A percentile compares a stretch with the other conserved stretches of the same genome.
These are phyloP conservation scores for Poecilobothrus nobilitatus DNA, from an alignment of 2,888 invertebrate species.

Conservation along the genomic window DNA sequence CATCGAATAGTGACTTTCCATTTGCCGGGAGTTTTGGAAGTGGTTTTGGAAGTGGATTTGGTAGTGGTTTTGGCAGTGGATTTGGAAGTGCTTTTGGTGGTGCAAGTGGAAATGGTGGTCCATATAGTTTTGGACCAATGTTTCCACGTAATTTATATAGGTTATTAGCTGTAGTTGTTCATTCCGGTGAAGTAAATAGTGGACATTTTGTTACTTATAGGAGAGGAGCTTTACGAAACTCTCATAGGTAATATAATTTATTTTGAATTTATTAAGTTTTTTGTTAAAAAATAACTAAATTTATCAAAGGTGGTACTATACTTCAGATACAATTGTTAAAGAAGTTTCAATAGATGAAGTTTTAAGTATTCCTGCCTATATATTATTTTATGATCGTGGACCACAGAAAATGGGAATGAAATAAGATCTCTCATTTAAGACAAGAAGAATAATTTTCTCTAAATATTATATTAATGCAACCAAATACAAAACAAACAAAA, in stretches of 20 bases:
- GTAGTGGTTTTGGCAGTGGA: neutral
- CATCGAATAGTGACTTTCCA: constrained; percentile 31
- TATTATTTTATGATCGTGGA: constrained; percentile 78
- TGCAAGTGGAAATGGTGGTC: constrained; percentile 28
- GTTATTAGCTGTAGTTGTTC: constrained; percentile 78
- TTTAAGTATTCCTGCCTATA: constrained; percentile 75
- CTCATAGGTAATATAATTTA: constrained; percentile 36
- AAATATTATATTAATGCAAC: too few species aligned
- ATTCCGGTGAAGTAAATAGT: constrained; percentile 79
- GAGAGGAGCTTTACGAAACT: constrained; percentile 51
- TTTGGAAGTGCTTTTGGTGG: neutral
- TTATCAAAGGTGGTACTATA: constrained; percentile 68
- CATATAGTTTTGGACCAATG: constrained; percentile 38
- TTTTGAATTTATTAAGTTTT: neutral
- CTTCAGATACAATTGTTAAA: constrained; percentile 77
- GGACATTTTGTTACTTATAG: constrained; percentile 95
- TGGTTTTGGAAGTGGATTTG: constrained; percentile 2
- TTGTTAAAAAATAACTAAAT: constrained; percentile 5
- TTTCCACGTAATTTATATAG: constrained; percentile 60
- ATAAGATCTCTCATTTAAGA: constrained; percentile 13
- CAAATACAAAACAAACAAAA: too few species aligned
- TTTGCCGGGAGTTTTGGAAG: neutral
- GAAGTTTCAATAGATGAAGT: constrained; percentile 75
- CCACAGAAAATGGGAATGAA: constrained; percentile 34
- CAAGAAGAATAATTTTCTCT: neutral